These are phyloP conservation scores for Guaruba guarouba DNA, from an alignment of 2,113 vertebrate species.

Conservation along the genomic window DNA sequence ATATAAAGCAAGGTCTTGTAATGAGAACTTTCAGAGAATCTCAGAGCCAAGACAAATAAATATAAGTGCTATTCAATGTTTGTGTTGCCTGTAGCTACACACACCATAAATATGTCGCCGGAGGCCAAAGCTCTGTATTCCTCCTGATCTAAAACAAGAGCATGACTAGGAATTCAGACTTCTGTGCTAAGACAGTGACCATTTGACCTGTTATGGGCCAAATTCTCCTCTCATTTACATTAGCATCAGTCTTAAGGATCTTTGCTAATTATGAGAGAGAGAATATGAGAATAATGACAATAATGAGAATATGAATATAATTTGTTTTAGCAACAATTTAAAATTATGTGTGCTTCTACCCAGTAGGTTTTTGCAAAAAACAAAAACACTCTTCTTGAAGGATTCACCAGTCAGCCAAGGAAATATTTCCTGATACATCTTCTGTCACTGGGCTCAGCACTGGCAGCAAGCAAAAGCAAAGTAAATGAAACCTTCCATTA, in stretches of 20 bases:
- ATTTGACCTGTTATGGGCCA: background rate
- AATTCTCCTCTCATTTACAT: background rate
- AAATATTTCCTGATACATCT: background rate
- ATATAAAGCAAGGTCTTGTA: background rate
- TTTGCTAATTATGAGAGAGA: background rate
- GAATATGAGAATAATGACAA: no score
- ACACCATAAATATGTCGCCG: background rate
- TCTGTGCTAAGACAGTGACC: background rate
- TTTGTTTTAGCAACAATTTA: background rate
- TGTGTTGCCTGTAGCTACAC: background rate
- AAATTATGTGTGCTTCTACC: background rate
- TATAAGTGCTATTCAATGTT: background rate
- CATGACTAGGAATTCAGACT: background rate
- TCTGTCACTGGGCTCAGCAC: background rate
- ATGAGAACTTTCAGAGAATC: background rate
- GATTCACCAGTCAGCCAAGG: background rate
- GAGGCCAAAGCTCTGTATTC: background rate
- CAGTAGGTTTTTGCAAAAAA: background rate
- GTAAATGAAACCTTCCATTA: background rate
- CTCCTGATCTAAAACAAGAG: background rate
- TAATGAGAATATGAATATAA: background rate
- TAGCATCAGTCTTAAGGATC: background rate
- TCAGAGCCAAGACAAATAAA: background rate
- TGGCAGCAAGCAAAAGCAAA: background rate
- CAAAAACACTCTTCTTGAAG: background rate